Evolutionary conservation across 2,113 vertebrate genomes (phyloP).

Genomic region (Ceyx melanurus): DNA sequence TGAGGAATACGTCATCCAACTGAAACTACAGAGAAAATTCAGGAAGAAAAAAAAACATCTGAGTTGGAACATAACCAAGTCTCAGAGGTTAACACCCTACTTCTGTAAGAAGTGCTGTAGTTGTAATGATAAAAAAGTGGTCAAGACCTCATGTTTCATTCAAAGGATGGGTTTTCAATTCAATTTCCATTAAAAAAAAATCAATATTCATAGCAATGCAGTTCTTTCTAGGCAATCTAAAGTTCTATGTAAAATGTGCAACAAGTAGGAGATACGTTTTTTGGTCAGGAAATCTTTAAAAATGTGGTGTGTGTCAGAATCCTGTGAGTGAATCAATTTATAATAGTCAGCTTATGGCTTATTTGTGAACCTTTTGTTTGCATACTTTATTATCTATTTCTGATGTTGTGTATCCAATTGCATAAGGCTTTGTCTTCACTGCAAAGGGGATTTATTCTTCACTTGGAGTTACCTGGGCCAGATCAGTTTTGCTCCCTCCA

Average conservation of each 20-base stretch:
- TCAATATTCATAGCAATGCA: background rate
- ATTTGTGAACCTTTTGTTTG: constrained; percentile 26
- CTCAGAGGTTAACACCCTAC: constrained; percentile 44
- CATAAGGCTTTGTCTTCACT: background rate
- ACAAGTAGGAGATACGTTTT: background rate
- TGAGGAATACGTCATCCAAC: constrained; percentile 41
- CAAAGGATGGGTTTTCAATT: background rate
- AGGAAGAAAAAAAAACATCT: constrained; percentile 53
- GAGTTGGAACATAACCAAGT: constrained; percentile 7
- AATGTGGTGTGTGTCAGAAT: background rate
- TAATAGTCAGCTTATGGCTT: background rate
- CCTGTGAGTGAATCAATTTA: background rate
- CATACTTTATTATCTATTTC: background rate
- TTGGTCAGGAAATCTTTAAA: constrained; percentile 3
- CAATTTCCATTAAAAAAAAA: background rate
- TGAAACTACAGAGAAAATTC: constrained; percentile 51
- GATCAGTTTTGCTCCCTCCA: background rate
- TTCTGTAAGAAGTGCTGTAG: background rate
- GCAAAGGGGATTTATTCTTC: background rate
- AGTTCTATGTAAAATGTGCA: background rate
- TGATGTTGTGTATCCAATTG: background rate
- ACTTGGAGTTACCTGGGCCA: background rate
- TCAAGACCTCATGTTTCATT: background rate
- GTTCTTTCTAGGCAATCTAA: background rate
- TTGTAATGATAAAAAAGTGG: background rate